Evolutionary conservation across 2,888 invertebrate genomes (phyloP).

Genomic region (Aspidiotus rigidus): DNA sequence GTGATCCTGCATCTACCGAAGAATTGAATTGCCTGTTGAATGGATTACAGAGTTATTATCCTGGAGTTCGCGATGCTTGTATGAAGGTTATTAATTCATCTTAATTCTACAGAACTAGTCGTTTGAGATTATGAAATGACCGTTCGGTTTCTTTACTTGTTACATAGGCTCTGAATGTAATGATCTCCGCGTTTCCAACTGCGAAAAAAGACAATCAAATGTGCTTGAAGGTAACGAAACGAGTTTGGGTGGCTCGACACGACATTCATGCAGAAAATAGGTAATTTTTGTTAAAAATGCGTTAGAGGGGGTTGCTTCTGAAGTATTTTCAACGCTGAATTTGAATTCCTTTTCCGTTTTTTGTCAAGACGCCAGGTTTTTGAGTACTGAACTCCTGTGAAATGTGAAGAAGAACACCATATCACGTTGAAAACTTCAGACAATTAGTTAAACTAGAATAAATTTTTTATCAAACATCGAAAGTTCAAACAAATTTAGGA

Average conservation of each 20-base stretch:
- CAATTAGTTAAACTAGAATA: no score
- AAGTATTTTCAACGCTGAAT: not conserved
- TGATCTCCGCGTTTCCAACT: slow-evolving; percentile 54
- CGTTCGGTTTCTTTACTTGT: not conserved
- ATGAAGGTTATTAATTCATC: slow-evolving; percentile 46
- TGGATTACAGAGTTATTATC: slow-evolving; percentile 61
- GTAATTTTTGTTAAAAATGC: slow-evolving; percentile 41
- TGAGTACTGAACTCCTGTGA: not conserved
- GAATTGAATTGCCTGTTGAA: slow-evolving; percentile 69
- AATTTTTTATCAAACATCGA: no score
- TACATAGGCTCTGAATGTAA: slow-evolving; percentile 52
- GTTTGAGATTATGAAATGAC: no score
- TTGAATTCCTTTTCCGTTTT: not conserved
- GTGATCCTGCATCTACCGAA: slow-evolving; percentile 53
- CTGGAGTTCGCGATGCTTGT: slow-evolving; percentile 69
- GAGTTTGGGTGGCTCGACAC: slow-evolving; percentile 74
- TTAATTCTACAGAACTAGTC: not conserved
- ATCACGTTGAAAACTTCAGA: no score
- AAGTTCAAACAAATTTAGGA: no score
- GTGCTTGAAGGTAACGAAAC: slow-evolving; percentile 52
- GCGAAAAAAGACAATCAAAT: slow-evolving; percentile 52
- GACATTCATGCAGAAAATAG: slow-evolving; percentile 68
- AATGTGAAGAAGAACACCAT: no score
- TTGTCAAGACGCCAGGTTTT: not conserved
- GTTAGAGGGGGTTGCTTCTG: no score